phyloP scores from a whole-genome alignment of 2,113 vertebrate species.

The Tapirus terrestris region DNA sequence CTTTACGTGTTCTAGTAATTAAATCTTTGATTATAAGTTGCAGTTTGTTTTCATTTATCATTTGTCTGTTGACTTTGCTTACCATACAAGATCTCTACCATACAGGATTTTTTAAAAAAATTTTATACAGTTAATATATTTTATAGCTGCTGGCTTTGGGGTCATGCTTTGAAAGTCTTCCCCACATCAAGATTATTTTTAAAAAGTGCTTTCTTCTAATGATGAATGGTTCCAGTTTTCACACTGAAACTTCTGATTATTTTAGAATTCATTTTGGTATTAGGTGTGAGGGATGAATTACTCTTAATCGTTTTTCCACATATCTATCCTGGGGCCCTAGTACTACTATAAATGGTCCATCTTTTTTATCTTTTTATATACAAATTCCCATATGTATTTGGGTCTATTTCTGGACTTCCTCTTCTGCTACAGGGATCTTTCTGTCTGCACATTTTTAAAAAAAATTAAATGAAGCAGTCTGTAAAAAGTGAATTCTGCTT shows the following conservation, averaged over 20 bases:
- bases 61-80: not conserved
- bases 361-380: not conserved
- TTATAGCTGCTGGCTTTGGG: not conserved
- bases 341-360: not conserved
- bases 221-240: conserved; percentile 18
- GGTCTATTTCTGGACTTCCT: not conserved
- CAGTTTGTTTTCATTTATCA: not conserved
- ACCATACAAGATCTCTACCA: not conserved
- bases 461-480: not conserved
- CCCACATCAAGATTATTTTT: not conserved
- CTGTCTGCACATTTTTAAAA: not conserved
- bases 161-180: not conserved
- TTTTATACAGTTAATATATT: not conserved
- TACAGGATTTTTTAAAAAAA: not conserved
- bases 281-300: not conserved
- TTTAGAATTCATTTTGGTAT: conserved; percentile 39
- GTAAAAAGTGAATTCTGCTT: not conserved
- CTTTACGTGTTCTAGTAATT: not conserved
- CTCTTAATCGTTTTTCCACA: not conserved
- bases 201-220: not conserved
- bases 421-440: not conserved
- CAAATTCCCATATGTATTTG: not conserved
- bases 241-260: not conserved
- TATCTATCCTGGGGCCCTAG: not conserved
- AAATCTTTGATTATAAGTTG: not conserved